phyloP scores from a whole-genome alignment of 2,113 vertebrate genomes.

The Myocastor coypus region DNA sequence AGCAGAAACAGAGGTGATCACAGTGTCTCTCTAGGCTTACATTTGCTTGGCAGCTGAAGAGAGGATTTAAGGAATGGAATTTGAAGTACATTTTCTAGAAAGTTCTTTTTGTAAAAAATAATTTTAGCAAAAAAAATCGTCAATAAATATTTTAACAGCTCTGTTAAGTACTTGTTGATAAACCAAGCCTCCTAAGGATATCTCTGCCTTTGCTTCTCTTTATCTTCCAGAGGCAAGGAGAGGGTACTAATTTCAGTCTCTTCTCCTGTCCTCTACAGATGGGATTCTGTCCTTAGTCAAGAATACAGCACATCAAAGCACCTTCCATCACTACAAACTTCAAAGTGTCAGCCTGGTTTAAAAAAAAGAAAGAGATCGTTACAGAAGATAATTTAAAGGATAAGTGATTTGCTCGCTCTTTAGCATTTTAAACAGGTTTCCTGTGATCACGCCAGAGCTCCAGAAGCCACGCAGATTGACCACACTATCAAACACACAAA shows the following conservation, averaged over 20 bases:
- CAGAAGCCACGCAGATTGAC: neutral
- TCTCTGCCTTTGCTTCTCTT: neutral
- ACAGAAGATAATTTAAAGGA: slow-evolving; percentile 36
- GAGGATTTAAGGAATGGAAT: neutral
- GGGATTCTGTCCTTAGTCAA: neutral
- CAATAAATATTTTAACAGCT: neutral
- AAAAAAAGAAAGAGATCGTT: neutral
- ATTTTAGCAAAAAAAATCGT: neutral
- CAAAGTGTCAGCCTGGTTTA: slow-evolving; percentile 1
- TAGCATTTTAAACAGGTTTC: neutral
- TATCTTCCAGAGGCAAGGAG: neutral
- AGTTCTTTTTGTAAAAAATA: neutral
- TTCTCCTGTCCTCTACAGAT: slow-evolving; percentile 7
- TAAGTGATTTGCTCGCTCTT: neutral
- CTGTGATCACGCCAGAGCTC: neutral
- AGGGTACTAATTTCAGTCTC: neutral
- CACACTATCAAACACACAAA: neutral
- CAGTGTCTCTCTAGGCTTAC: neutral
- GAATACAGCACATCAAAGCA: slow-evolving; percentile 12
- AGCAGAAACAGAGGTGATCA: neutral
- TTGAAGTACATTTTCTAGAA: neutral
- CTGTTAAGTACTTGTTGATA: neutral
- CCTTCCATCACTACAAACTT: slow-evolving; percentile 1
- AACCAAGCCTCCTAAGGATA: neutral
- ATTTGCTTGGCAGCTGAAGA: neutral